Evolutionary conservation across 2,888 invertebrate genomes (phyloP).

Genomic region (Luperina nickerlii): DNA sequence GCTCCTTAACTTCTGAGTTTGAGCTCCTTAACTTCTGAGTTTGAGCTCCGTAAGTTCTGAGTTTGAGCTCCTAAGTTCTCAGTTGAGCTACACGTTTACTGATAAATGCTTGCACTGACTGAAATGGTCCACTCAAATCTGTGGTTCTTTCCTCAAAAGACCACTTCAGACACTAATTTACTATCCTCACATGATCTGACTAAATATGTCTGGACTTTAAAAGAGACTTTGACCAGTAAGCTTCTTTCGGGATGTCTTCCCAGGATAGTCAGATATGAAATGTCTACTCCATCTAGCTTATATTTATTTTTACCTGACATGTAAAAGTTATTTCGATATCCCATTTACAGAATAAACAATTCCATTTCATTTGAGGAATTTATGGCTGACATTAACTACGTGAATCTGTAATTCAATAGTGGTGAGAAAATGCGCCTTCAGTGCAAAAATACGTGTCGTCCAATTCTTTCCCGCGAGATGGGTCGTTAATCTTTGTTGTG

Average conservation of each 20-base stretch:
- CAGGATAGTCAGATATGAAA: neutral
- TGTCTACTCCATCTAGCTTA: neutral
- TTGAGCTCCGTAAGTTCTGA: neutral
- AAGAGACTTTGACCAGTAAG: neutral
- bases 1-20: no score
- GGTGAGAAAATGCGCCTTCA: slow-evolving; percentile 6
- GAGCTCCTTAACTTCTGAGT: neutral
- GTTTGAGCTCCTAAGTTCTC: neutral
- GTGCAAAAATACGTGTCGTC: slow-evolving; percentile 31
- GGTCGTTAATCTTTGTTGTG: slow-evolving; percentile 59
- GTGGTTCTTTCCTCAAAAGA: neutral
- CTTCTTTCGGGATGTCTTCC: neutral
- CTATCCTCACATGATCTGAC: neutral
- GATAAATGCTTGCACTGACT: neutral
- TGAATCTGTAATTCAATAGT: slow-evolving; percentile 46
- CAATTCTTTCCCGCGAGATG: slow-evolving; percentile 43
- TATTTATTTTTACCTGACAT: neutral
- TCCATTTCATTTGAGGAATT: slow-evolving; percentile 14
- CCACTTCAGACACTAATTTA: neutral
- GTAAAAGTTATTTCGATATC: neutral
- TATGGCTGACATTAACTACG: slow-evolving; percentile 21
- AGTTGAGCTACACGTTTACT: neutral
- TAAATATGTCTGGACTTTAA: neutral
- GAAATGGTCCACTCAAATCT: neutral
- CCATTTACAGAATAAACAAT: neutral